phyloP scores from a whole-genome alignment of 2,113 vertebrate species.

The Gobius niger region DNA sequence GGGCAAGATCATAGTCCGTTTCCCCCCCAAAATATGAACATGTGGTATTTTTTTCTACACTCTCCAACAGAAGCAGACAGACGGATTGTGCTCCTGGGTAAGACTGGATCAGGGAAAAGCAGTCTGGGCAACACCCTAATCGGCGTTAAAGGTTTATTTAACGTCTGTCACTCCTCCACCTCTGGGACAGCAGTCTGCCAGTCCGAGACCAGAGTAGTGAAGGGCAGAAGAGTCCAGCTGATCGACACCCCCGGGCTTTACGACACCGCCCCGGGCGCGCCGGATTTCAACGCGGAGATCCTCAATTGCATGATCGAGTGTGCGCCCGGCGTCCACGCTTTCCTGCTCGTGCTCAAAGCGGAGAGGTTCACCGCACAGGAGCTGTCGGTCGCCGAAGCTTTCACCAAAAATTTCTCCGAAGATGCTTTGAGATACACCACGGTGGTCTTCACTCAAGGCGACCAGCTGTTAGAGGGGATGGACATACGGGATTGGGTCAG shows the following conservation, averaged over 20 bases:
- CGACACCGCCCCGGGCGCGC: background rate
- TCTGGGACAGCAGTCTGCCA: fast-evolving
- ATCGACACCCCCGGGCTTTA: constrained; percentile 33
- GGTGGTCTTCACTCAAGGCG: constrained; percentile 21
- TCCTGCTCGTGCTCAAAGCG: constrained; percentile 27
- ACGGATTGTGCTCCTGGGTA: constrained; percentile 24
- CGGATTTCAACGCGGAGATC: background rate
- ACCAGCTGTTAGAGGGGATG: background rate
- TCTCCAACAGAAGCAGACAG: background rate
- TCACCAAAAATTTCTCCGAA: constrained; percentile 9
- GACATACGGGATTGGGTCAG: background rate
- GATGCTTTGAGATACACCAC: background rate
- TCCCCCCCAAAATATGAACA: no score
- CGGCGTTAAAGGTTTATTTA: background rate
- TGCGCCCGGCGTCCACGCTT: constrained; percentile 22
- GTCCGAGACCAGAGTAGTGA: background rate
- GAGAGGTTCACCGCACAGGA: constrained; percentile 8
- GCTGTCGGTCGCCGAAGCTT: background rate
- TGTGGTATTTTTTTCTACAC: no score
- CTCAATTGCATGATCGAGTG: background rate
- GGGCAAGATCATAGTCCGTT: no score
- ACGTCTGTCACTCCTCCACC: fast-evolving
- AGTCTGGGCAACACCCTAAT: constrained; percentile 3
- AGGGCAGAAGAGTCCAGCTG: constrained; percentile 1
- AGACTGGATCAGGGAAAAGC: constrained; percentile 37